Percentiles rank a stretch among this genome's conserved stretches.
Evolutionary conservation across 2,113 vertebrate genomes (phyloP).

Genomic region (Garra rufa): DNA sequence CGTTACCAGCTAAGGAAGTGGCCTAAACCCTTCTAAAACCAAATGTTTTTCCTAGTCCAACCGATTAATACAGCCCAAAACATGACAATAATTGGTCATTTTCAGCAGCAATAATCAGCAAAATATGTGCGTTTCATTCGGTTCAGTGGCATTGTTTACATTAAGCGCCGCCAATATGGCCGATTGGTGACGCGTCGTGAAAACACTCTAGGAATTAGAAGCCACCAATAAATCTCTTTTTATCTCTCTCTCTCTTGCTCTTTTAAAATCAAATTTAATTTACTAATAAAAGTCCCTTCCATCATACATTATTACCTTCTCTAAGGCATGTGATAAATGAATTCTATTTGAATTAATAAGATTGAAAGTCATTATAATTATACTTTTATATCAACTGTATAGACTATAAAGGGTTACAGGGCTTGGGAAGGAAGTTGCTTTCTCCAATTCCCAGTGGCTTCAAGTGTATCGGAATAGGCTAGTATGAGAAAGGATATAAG

Average conservation of each 20-base stretch:
- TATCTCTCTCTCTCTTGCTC: too few relatives aligned
- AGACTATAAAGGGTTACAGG: conserved; percentile 48
- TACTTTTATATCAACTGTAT: conserved; percentile 16
- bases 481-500: conserved; percentile 60
- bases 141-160: too few relatives aligned
- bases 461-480: conserved; percentile 60
- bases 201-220: neutral
- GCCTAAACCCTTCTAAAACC: too few relatives aligned
- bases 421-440: conserved; percentile 58
- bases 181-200: too few relatives aligned
- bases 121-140: too few relatives aligned
- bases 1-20: too few relatives aligned
- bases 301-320: neutral
- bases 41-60: too few relatives aligned
- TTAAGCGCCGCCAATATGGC: too few relatives aligned
- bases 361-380: neutral
- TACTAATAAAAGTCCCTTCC: neutral
- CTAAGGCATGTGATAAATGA: neutral
- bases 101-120: too few relatives aligned
- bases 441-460: conserved; percentile 63
- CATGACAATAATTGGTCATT: too few relatives aligned
- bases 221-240: neutral
- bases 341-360: neutral
- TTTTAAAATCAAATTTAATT: neutral
- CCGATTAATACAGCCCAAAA: too few relatives aligned